A percentile compares a stretch with the other conserved stretches of the same genome.
Evolutionary conservation across 2,113 vertebrate species (phyloP).

Genomic region (Columba livia): DNA sequence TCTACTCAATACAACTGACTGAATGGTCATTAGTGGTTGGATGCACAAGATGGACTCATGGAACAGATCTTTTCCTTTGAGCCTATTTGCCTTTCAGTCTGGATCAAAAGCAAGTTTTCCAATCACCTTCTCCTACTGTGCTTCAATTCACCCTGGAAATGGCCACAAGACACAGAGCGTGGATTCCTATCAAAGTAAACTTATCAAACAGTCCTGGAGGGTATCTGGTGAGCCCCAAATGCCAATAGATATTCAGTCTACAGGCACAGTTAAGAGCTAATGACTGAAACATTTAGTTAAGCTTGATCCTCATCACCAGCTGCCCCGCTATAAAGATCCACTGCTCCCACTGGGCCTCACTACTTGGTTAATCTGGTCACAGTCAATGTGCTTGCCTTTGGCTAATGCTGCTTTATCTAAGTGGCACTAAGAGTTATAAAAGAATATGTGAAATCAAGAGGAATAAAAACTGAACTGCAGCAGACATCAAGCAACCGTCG

Average conservation of each 20-base stretch:
- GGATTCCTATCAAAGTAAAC: neutral
- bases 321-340: neutral
- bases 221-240: neutral
- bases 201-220: neutral
- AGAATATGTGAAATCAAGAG: neutral
- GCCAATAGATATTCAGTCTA: neutral
- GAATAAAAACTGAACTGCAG: neutral
- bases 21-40: neutral
- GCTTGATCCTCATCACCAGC: neutral
- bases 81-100: neutral
- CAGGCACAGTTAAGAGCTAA: neutral
- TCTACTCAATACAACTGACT: neutral
- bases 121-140: neutral
- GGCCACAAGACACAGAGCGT: fast-evolving
- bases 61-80: neutral
- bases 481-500: neutral
- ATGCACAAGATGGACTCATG: neutral
- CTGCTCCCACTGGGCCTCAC: neutral
- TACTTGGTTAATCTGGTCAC: neutral
- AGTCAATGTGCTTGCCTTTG: neutral
- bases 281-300: neutral
- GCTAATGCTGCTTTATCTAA: neutral
- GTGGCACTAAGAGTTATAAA: neutral
- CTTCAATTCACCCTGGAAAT: neutral
- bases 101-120: neutral